These are phyloP conservation scores for Drosophila prostipennis DNA, from an alignment of 2,888 invertebrate species.

Conservation along the genomic window DNA sequence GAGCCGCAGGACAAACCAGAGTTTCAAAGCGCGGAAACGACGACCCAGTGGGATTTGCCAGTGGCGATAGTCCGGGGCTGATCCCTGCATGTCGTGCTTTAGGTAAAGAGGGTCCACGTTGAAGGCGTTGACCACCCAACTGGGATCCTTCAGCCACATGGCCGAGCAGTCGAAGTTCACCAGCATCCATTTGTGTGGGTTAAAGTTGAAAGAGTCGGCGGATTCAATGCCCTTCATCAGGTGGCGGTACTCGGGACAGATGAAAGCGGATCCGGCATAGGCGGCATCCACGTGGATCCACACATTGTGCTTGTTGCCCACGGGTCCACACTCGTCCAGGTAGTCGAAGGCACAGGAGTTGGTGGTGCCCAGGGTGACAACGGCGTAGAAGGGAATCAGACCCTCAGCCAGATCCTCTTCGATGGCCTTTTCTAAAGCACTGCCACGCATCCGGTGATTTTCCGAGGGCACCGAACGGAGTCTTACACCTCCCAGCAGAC, in stretches of 20 bases:
- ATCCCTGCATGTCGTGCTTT: slow-evolving; percentile 96
- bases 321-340: slow-evolving; percentile 94
- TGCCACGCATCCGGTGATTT: slow-evolving; percentile 90
- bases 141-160: slow-evolving; percentile 97
- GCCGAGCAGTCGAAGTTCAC: slow-evolving; percentile 99
- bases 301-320: slow-evolving; percentile 90
- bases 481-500: slow-evolving; percentile 93
- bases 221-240: slow-evolving; percentile 94
- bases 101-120: slow-evolving; percentile 98
- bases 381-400: slow-evolving; percentile 97
- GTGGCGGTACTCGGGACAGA: slow-evolving; percentile 97
- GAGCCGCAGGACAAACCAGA: slow-evolving; percentile 97
- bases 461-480: slow-evolving; percentile 90
- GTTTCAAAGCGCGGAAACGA: slow-evolving; percentile 95
- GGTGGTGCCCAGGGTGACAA: slow-evolving; percentile 97
- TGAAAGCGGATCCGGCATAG: slow-evolving; percentile 97
- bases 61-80: slow-evolving; percentile 96
- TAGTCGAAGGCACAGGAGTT: slow-evolving; percentile 97
- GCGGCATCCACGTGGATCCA: slow-evolving; percentile 98
- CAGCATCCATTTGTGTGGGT: slow-evolving; percentile 99
- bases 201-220: slow-evolving; percentile 98
- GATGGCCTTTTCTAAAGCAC: slow-evolving; percentile 90
- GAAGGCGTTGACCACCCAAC: slow-evolving; percentile 96
- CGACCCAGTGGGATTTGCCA: slow-evolving; percentile 98
- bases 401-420: slow-evolving; percentile 94